Conservation (phyloP, 2,888 invertebrate genomes). For the Dichetophora obliterata region DNA sequence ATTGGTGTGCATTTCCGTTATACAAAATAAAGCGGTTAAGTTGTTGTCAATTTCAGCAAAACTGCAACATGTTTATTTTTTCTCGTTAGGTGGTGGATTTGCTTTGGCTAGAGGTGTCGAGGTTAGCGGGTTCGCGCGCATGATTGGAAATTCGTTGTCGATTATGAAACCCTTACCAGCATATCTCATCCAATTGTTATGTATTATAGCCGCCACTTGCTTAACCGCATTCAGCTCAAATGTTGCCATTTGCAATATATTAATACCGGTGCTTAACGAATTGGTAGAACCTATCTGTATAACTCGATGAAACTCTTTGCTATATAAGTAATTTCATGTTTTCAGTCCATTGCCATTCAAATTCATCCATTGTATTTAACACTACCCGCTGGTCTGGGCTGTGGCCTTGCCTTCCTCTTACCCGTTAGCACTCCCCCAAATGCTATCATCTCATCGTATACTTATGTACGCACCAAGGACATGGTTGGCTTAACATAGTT, state of each 20-base stretch:
- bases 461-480: constrained; percentile 80
- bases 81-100: constrained; percentile 81
- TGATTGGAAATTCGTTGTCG: constrained; percentile 79
- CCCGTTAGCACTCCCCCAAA: constrained; percentile 95
- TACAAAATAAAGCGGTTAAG: no score
- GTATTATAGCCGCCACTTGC: constrained; percentile 78
- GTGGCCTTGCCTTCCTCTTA: constrained; percentile 90
- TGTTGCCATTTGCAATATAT: constrained; percentile 87
- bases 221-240: constrained; percentile 84
- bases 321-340: neutral
- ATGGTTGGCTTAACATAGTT: constrained; percentile 72
- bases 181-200: constrained; percentile 76
- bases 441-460: constrained; percentile 87
- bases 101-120: constrained; percentile 88
- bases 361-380: constrained; percentile 89
- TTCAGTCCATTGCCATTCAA: constrained; percentile 76
- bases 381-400: constrained; percentile 86
- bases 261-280: constrained; percentile 83
- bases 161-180: constrained; percentile 74
- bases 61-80: neutral
- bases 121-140: constrained; percentile 80
- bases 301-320: neutral
- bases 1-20: no score
- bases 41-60: constrained; percentile 43
- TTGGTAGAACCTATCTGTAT: constrained; percentile 69